A percentile compares a stretch with the other conserved stretches of the same genome.
These are phyloP conservation scores for Zoanthus sansibaricus DNA, from an alignment of 92 coral and sea anemone species.

Conservation along the genomic window DNA sequence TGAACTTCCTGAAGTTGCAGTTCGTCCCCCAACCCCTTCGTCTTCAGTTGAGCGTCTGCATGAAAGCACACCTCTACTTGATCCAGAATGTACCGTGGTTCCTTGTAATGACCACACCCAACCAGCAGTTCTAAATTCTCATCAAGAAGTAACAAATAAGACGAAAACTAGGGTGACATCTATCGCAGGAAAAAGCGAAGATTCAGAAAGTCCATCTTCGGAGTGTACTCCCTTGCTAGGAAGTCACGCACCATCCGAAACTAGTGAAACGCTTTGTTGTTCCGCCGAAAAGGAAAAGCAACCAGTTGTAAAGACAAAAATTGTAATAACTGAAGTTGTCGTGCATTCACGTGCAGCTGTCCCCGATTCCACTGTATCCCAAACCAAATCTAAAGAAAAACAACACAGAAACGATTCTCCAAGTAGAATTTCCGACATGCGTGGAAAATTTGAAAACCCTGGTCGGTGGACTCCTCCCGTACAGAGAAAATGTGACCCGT, in stretches of 20 bases:
- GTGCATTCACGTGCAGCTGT: conserved; percentile 22
- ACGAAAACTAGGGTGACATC: background rate
- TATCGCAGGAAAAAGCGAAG: background rate
- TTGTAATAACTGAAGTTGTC: conserved; percentile 31
- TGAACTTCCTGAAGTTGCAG: conserved; percentile 27
- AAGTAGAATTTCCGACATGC: conserved; percentile 29
- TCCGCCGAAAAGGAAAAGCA: background rate
- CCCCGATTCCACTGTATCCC: background rate
- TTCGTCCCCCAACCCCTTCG: conserved; percentile 44
- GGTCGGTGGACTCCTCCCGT: conserved; percentile 18
- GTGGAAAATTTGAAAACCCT: conserved; percentile 20
- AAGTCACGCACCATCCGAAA: background rate
- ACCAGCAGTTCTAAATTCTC: background rate
- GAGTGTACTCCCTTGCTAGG: background rate
- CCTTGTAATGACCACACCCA: background rate
- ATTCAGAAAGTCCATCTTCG: background rate
- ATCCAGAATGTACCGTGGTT: background rate
- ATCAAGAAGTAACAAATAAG: background rate
- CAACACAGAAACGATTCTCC: conserved; percentile 22
- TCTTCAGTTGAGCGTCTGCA: background rate
- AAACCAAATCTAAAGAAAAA: conserved; percentile 17
- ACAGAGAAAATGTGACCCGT: background rate
- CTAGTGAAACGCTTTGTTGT: conserved; percentile 1
- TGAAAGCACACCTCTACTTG: background rate
- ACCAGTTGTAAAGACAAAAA: background rate